Base-by-base conservation (phyloP, 2,113 vertebrate genomes). In the Scatophagus argus region DNA sequence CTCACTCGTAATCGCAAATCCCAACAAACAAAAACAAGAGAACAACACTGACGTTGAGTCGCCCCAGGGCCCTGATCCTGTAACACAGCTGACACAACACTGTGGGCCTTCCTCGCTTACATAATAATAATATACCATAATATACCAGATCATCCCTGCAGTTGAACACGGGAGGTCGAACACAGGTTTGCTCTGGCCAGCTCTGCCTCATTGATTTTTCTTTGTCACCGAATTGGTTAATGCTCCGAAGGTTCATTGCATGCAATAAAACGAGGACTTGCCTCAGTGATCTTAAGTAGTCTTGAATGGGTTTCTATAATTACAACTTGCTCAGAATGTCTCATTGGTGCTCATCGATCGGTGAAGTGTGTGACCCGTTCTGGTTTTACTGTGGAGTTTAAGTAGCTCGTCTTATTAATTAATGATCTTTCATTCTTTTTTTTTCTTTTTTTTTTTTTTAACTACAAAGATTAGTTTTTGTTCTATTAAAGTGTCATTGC, bases 71-170 rank as follows among this genome's bases (percentile, higher is more conserved):
- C 81, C 76, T 71, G 72, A 78, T 85, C 55, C 66, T 52, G 19
- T 71, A 83, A 86, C 84, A 74, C 92, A 92, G 89, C 90, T 90
- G 89, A 87, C 85, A 87, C 78, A 87, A 90, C 90, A 88, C 34
- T 25, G 17, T 2, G 44, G 55, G 63, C 21, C 31, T 59, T 81
- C 79, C 70, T 64, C 77, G 23, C 65, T 90, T 85, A 70, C 71
- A 84, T 88, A 89, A 90, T 77, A 17, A 84, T 88, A 89, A 90
- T 77, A 17, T 34, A 72, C 47, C 31, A 49, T 65, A 62, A 67
- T 44, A 62, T 68, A 46, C 47, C 21, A 44, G 54, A 55, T 81
- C 49, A 74, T 83, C 23, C n/a, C 38, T 49, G 3, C 43, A 19
- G 41, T 75, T 49, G 47, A n/a, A 39, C 47, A 17, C 16, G 17